These are phyloP conservation scores for Drosophila sturtevanti DNA, from an alignment of 1,140 invertebrate species.

Conservation along the genomic window DNA sequence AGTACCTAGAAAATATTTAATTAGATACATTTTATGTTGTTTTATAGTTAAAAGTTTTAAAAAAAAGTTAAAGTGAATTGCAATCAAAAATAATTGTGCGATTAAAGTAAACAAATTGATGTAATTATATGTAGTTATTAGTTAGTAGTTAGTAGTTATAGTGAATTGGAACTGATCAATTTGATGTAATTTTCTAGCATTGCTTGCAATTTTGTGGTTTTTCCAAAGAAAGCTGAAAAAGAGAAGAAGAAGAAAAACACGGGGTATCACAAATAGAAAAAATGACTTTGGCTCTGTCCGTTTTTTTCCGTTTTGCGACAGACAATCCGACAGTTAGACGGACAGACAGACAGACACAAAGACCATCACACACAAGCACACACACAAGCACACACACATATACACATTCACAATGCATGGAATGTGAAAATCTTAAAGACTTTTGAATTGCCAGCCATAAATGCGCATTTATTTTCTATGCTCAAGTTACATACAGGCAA, in stretches of 20 bases:
- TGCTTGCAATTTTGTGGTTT: neutral
- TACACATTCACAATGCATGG: constrained; percentile 65
- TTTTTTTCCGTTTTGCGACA: constrained; percentile 56
- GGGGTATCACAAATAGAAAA: constrained; percentile 50
- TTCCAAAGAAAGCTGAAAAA: neutral
- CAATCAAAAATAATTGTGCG: no score
- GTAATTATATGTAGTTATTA: no score
- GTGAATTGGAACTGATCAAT: neutral
- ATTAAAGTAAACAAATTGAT: no score
- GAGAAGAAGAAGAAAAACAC: no score
- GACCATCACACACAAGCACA: neutral
- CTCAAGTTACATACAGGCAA: constrained; percentile 59
- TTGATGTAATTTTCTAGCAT: neutral
- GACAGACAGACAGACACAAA: constrained; percentile 41
- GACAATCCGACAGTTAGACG: constrained; percentile 29
- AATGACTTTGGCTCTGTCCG: constrained; percentile 55
- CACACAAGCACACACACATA: neutral
- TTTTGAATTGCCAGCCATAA: constrained; percentile 80
- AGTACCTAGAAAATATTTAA: no score
- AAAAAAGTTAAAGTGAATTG: no score
- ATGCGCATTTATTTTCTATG: constrained; percentile 80
- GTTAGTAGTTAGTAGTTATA: neutral
- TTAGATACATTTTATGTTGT: no score
- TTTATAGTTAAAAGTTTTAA: no score
- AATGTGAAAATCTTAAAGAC: constrained; percentile 81